Base-by-base conservation (phyloP, 2,888 invertebrate genomes). In the Athalia rosae region DNA sequence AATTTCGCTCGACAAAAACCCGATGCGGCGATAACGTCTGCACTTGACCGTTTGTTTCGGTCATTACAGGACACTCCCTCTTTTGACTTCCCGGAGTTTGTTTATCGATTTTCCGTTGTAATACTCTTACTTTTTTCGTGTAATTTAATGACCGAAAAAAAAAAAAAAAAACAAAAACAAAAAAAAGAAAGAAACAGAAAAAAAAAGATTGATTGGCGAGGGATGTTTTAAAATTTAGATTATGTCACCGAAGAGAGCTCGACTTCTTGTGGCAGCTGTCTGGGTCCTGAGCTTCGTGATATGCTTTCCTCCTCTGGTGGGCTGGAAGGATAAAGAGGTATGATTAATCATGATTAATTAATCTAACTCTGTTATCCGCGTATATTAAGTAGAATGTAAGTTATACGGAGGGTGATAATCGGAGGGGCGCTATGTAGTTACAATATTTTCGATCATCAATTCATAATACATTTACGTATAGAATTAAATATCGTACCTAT, bases 281-380 rank as follows among this genome's bases (percentile, higher is more conserved):
- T 99, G 99, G 99, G 94, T 98, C 80, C 92, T 98, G 77, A 97
- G 98, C 78, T 98, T 98, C 89, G 95, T 98, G 84, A 98, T 99
- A 84, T 99, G 98, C 89, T 97, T 98, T 88, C 99, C 99, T 62
- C 98, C 98, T 3, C 92, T 99, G 77, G 96, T 98, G 64, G 97
- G 97, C 7, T 98, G 98, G 98, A 97, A 96, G 88, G 96, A 95
- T 90, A 90, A 92, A 87, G 91, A 92, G 92, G 93, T 93, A 91
- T 71, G 71, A 71, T 71, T 71, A 71, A 45, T 58, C 71, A 45
- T 50, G 45, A 71, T 71, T 58, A 71, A 71, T 71, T 71, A 58
- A 41, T 71, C 43, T 53, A 45, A 56, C 48, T 28, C 9, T 9
- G 78, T 56, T 67, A 64, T 48, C 43, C 53, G n/a, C 28, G 28